Conservation (phyloP, 2,888 invertebrate genomes). For the Elgonia sp. region DNA sequence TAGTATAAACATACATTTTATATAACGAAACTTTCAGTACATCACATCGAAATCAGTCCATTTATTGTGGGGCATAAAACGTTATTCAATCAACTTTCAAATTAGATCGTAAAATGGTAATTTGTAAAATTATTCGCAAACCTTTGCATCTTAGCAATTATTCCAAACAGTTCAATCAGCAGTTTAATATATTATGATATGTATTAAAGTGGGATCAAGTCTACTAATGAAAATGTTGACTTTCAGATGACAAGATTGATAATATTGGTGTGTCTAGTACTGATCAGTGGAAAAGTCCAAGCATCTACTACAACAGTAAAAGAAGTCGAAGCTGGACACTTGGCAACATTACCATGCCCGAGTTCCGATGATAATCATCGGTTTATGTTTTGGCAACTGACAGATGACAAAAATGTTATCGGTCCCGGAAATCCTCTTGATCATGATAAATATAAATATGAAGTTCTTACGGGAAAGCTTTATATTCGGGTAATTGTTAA, state of each 20-base stretch:
- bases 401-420: conserved; percentile 88
- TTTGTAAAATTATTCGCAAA: too few relatives aligned
- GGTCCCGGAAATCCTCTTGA: conserved; percentile 90
- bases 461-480: conserved; percentile 90
- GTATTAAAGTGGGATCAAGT: background rate
- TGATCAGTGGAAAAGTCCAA: conserved; percentile 75
- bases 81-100: too few relatives aligned
- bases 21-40: too few relatives aligned
- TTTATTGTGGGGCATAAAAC: too few relatives aligned
- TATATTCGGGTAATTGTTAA: conserved; percentile 89
- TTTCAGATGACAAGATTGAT: conserved; percentile 79
- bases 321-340: conserved; percentile 89
- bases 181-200: background rate
- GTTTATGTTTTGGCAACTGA: conserved; percentile 91
- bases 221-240: conserved; percentile 5
- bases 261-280: conserved; percentile 77
- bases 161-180: too few relatives aligned
- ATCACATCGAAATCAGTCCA: too few relatives aligned
- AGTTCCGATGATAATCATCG: conserved; percentile 89
- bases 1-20: too few relatives aligned
- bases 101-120: too few relatives aligned
- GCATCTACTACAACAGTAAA: conserved; percentile 82
- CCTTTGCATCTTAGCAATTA: too few relatives aligned
- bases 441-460: conserved; percentile 90
- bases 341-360: conserved; percentile 89